Evolutionary conservation across 2,797 vertebrate genomes (phyloP).

Genomic region (Alcedo quadribrachys): DNA sequence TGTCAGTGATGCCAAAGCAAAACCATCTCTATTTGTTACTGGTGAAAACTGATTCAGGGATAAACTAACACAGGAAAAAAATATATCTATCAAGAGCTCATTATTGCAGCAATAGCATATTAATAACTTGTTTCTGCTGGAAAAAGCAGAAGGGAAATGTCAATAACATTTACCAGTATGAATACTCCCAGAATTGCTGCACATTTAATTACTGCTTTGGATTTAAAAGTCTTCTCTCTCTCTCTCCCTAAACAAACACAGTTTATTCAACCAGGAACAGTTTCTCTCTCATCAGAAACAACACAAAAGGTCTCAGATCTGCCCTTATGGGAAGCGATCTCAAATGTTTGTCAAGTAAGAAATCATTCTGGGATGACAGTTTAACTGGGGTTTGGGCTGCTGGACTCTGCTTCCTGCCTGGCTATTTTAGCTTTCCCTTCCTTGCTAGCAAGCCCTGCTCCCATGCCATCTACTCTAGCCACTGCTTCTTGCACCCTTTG

Average conservation of each 20-base stretch:
- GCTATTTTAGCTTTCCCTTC: not conserved
- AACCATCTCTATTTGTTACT: not conserved
- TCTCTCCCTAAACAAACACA: not conserved
- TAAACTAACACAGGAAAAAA: not conserved
- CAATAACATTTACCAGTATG: slow-evolving; percentile 20
- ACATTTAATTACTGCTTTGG: slow-evolving; percentile 27
- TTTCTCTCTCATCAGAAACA: not conserved
- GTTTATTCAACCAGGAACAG: not conserved
- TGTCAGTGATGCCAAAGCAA: not conserved
- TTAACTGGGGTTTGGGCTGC: not conserved
- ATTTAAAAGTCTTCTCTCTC: not conserved
- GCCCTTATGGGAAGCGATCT: not conserved
- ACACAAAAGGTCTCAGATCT: not conserved
- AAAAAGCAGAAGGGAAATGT: slow-evolving; percentile 13
- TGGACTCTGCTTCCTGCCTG: not conserved
- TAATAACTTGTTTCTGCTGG: slow-evolving; percentile 3
- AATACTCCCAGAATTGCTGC: not conserved
- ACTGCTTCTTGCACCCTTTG: not conserved
- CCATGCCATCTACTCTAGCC: too few species aligned
- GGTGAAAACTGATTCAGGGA: not conserved
- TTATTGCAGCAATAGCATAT: slow-evolving; percentile 15
- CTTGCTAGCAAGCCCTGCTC: not conserved
- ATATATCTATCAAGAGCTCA: not conserved
- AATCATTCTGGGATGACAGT: not conserved
- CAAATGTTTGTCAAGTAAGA: not conserved